Evolutionary conservation across 2,888 invertebrate genomes (phyloP).

Genomic region (Platerodrilus igneus): DNA sequence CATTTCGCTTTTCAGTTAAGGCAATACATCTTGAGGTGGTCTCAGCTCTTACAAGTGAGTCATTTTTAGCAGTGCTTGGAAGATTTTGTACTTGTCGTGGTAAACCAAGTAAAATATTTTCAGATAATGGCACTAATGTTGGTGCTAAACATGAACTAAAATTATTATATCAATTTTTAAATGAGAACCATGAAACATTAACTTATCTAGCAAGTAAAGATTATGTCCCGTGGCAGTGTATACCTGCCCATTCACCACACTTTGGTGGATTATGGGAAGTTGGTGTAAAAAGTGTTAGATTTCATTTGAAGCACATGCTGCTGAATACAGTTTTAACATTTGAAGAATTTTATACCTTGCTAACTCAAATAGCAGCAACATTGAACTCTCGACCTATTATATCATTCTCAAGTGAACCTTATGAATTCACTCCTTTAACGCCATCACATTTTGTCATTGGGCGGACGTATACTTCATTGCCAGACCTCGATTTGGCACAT

Average conservation of each 20-base stretch:
- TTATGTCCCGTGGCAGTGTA: conserved; percentile 29
- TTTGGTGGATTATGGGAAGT: conserved; percentile 29
- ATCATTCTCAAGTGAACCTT: too few relatives aligned
- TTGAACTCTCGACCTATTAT: too few relatives aligned
- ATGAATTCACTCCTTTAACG: too few relatives aligned
- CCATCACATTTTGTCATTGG: too few relatives aligned
- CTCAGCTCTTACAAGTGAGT: conserved; percentile 16
- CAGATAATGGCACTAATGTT: conserved; percentile 28
- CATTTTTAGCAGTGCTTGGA: conserved; percentile 22
- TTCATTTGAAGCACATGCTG: too few relatives aligned
- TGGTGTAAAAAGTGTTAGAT: too few relatives aligned
- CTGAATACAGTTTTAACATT: too few relatives aligned
- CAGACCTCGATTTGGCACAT: too few relatives aligned
- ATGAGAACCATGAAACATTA: conserved; percentile 3
- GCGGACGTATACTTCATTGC: too few relatives aligned
- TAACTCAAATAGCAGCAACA: too few relatives aligned
- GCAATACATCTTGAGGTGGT: conserved; percentile 27
- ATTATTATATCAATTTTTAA: conserved; percentile 14
- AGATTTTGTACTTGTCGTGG: conserved; percentile 26
- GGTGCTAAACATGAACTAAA: conserved; percentile 24
- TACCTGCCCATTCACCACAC: conserved; percentile 25
- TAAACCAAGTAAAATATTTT: conserved; percentile 20
- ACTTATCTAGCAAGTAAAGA: conserved; percentile 4
- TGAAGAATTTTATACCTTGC: too few relatives aligned
- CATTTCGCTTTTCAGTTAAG: conserved; percentile 25